Conservation (phyloP, 64 coral and sea anemone genomes). For the Actinia equina region DNA sequence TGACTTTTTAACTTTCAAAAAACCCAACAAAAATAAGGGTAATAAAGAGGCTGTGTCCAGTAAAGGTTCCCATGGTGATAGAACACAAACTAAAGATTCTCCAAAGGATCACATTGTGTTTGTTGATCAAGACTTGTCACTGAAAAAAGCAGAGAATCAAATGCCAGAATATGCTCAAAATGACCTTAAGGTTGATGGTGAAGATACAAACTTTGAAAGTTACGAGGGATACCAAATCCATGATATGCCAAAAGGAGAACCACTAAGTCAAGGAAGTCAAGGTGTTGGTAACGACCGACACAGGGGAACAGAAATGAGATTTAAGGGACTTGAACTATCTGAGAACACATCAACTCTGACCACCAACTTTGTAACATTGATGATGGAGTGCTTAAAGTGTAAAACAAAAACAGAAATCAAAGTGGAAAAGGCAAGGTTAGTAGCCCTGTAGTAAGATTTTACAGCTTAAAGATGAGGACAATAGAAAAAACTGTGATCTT, state of each 20-base stretch:
- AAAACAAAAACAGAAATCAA: constrained; percentile 52
- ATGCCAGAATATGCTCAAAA: background rate
- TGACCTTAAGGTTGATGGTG: background rate
- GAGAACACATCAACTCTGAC: constrained; percentile 75
- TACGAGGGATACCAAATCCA: background rate
- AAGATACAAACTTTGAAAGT: background rate
- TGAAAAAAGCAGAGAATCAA: background rate
- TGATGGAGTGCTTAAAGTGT: constrained; percentile 76
- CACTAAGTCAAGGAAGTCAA: background rate
- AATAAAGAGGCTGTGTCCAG: background rate
- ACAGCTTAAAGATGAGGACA: too few species aligned
- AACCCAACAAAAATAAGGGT: constrained; percentile 15
- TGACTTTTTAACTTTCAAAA: constrained; percentile 13
- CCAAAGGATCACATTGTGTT: background rate
- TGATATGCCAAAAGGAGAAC: background rate
- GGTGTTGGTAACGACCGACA: background rate
- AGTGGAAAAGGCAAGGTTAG: constrained; percentile 19
- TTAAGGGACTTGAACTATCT: constrained; percentile 68
- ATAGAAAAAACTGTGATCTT: too few species aligned
- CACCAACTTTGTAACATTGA: constrained; percentile 57
- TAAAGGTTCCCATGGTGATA: constrained; percentile 14
- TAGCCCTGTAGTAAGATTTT: background rate
- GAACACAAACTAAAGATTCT: background rate
- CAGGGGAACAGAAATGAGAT: constrained; percentile 86
- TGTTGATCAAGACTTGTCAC: background rate